Percentiles rank a stretch among this genome's conserved stretches.
Evolutionary conservation across 2,888 invertebrate genomes (phyloP).

Genomic region (Lottia scabra): DNA sequence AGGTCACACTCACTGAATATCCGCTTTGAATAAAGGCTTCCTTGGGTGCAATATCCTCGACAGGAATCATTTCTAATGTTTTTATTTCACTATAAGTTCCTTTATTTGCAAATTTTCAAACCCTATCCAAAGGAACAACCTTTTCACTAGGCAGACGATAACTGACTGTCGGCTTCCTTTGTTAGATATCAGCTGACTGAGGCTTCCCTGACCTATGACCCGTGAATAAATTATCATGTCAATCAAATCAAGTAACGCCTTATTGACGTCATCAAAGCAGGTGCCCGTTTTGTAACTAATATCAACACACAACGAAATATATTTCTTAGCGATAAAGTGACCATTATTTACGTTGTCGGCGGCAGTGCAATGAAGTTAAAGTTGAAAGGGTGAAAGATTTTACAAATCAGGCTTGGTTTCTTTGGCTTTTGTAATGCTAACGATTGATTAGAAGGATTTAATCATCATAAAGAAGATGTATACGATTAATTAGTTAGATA

Average conservation of each 20-base stretch:
- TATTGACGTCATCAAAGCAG: slow-evolving; percentile 11
- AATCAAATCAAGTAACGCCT: slow-evolving; percentile 14
- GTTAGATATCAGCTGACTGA: slow-evolving; percentile 31
- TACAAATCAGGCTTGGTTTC: too few species aligned
- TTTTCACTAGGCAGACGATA: slow-evolving; percentile 12
- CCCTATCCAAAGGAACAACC: not conserved
- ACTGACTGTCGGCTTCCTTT: slow-evolving; percentile 14
- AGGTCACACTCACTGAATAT: not conserved
- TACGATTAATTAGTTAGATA: too few species aligned
- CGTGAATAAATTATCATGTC: slow-evolving; percentile 23
- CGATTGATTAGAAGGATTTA: too few species aligned
- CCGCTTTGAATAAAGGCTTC: slow-evolving; percentile 17
- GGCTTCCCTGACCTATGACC: slow-evolving; percentile 22
- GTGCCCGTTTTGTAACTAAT: not conserved
- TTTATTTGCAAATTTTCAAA: not conserved
- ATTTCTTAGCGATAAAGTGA: too few species aligned
- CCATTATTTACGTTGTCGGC: too few species aligned
- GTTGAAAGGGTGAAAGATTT: too few species aligned
- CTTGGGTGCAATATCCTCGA: slow-evolving; percentile 20
- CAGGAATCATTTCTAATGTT: not conserved
- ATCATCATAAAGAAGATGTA: too few species aligned
- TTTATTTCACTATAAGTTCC: not conserved
- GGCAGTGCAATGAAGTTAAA: too few species aligned
- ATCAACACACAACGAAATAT: too few species aligned
- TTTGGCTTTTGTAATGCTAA: too few species aligned